Evolutionary conservation across 53 echinoderm and acorn worm species (phyloP).

Genomic region (Paelopatides confundens): DNA sequence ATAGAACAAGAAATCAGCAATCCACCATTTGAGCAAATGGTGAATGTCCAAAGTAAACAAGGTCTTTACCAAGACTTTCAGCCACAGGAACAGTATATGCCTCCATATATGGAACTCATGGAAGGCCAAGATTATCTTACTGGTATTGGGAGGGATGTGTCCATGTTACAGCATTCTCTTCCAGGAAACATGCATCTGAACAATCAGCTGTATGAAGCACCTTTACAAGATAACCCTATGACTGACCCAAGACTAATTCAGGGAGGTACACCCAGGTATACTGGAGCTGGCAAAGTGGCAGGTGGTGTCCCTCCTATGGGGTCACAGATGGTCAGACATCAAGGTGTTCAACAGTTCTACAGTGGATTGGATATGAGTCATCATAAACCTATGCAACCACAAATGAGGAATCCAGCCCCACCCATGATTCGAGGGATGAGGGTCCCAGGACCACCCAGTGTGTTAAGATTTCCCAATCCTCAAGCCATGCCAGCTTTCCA

Average conservation of each 20-base stretch:
- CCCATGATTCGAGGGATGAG: slow-evolving; percentile 24
- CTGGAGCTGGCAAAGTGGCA: background rate
- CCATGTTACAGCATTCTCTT: background rate
- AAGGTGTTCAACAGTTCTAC: slow-evolving; percentile 27
- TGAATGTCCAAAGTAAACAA: background rate
- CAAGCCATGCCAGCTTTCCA: background rate
- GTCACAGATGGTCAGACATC: background rate
- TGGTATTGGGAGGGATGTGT: background rate
- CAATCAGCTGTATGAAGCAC: background rate
- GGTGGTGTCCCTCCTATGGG: slow-evolving; percentile 3
- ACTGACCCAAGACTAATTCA: background rate
- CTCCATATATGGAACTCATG: background rate
- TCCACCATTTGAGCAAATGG: background rate
- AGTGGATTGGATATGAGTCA: slow-evolving; percentile 8
- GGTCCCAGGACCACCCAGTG: background rate
- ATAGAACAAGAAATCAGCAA: background rate
- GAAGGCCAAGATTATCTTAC: background rate
- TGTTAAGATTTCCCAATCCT: background rate
- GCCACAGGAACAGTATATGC: background rate
- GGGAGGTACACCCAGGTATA: background rate
- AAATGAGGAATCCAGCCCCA: background rate
- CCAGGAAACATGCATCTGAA: background rate
- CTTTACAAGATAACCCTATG: background rate
- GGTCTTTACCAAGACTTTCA: background rate
- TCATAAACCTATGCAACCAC: background rate